These are phyloP conservation scores for Drosophila saltans DNA, from an alignment of 1,140 invertebrate species.

Conservation along the genomic window DNA sequence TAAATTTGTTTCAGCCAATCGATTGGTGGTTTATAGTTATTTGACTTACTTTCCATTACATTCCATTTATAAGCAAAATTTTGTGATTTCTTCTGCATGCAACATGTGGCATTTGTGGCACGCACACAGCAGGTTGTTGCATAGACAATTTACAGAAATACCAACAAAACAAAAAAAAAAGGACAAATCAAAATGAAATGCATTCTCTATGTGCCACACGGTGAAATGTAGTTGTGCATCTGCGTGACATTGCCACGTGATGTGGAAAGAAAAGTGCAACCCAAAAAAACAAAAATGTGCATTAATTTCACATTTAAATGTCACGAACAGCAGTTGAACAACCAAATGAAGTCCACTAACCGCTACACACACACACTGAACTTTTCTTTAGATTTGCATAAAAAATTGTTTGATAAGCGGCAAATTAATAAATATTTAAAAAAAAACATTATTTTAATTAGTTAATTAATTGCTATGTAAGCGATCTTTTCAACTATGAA, in stretches of 20 bases:
- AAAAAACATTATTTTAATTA: background rate
- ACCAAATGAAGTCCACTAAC: background rate
- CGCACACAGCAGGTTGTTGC: background rate
- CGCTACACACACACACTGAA: no score
- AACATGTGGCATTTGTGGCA: slow-evolving; percentile 10
- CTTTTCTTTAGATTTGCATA: background rate
- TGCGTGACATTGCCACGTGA: slow-evolving; percentile 7
- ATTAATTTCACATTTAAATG: slow-evolving; percentile 4
- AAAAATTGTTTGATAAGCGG: background rate
- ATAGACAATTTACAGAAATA: background rate
- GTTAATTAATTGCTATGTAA: background rate
- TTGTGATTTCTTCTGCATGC: background rate
- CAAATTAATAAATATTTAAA: slow-evolving; percentile 1
- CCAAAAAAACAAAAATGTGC: background rate
- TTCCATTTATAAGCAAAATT: background rate
- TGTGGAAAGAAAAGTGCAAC: background rate
- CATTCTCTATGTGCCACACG: background rate
- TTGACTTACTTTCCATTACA: background rate
- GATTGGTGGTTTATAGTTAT: no score
- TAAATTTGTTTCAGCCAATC: no score
- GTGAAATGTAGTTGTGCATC: background rate
- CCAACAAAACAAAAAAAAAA: background rate
- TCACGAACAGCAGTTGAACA: background rate
- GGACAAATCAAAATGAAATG: background rate
- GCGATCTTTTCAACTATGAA: background rate